phyloP scores from a whole-genome alignment of 2,888 invertebrate species.

The Oscheius myriophilus region DNA sequence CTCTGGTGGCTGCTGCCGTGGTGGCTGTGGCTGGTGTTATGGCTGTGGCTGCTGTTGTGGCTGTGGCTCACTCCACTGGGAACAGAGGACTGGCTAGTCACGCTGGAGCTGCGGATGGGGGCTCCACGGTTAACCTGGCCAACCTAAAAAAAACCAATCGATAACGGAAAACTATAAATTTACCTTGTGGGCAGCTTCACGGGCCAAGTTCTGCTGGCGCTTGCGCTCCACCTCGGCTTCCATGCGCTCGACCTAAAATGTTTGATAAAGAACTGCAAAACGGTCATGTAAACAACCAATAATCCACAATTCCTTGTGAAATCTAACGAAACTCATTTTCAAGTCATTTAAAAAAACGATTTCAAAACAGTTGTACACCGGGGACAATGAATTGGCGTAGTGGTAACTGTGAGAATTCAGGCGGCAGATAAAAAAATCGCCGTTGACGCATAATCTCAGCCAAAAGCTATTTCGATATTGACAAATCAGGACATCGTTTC shows the following conservation, averaged over 20 bases:
- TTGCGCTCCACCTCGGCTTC: slow-evolving; percentile 41
- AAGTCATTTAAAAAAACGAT: neutral
- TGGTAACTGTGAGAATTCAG: too few species aligned
- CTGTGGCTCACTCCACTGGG: neutral
- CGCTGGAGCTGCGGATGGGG: slow-evolving; percentile 6
- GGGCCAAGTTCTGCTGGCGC: slow-evolving; percentile 42
- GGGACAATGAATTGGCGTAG: too few species aligned
- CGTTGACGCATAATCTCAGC: too few species aligned
- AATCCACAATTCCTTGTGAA: too few species aligned
- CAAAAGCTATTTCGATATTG: too few species aligned
- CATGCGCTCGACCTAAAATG: slow-evolving; percentile 35
- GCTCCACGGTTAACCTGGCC: neutral
- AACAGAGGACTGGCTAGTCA: slow-evolving; percentile 5
- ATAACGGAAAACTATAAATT: too few species aligned
- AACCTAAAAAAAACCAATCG: neutral
- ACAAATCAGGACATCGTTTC: too few species aligned
- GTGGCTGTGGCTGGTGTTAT: neutral
- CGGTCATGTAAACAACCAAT: too few species aligned
- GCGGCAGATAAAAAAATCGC: too few species aligned
- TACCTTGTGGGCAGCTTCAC: slow-evolving; percentile 40
- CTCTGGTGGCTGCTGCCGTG: neutral
- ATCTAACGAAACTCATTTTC: too few species aligned
- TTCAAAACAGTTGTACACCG: neutral
- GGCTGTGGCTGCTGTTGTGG: neutral
- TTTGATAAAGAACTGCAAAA: too few species aligned